Conservation (phyloP, 2,888 invertebrate genomes). For the Coelogynopora nodosa region DNA sequence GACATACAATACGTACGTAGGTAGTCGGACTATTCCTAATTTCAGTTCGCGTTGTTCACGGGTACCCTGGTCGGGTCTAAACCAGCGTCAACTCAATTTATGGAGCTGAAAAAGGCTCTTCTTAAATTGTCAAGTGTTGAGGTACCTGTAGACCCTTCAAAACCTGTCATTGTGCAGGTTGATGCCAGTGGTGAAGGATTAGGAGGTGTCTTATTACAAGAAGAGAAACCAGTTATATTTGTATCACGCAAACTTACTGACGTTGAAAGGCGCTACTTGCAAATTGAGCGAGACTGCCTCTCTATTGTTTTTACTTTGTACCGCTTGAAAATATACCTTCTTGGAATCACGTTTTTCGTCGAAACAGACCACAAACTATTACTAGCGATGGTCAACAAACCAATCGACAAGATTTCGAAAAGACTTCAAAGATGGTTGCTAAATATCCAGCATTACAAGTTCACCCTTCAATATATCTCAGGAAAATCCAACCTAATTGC, state of each 20-base stretch:
- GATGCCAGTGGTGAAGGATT: conserved; percentile 8
- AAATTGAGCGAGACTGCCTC: conserved; percentile 15
- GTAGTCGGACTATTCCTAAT: not conserved
- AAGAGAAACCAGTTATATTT: conserved; percentile 11
- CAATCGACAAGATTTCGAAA: not conserved
- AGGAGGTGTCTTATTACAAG: conserved; percentile 3
- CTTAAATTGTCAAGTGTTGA: not conserved
- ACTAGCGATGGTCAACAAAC: not conserved
- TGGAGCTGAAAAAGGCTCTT: not conserved
- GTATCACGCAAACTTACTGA: conserved; percentile 19
- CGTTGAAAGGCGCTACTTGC: not conserved
- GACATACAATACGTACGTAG: not conserved
- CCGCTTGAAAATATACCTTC: not conserved
- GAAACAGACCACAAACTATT: conserved; percentile 11
- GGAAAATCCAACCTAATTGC: conserved; percentile 28
- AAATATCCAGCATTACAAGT: conserved; percentile 7
- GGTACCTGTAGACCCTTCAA: not conserved
- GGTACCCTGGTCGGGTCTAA: not conserved
- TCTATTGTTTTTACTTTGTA: not conserved
- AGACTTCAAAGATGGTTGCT: not conserved
- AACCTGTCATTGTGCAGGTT: not conserved
- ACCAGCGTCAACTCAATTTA: not conserved
- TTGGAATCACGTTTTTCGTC: not conserved
- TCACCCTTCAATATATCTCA: not conserved
- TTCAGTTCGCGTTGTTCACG: not conserved